A percentile compares a stretch with the other conserved stretches of the same genome.
These are phyloP conservation scores for Thalpophila matura DNA, from an alignment of 2,888 invertebrate species.

Conservation along the genomic window DNA sequence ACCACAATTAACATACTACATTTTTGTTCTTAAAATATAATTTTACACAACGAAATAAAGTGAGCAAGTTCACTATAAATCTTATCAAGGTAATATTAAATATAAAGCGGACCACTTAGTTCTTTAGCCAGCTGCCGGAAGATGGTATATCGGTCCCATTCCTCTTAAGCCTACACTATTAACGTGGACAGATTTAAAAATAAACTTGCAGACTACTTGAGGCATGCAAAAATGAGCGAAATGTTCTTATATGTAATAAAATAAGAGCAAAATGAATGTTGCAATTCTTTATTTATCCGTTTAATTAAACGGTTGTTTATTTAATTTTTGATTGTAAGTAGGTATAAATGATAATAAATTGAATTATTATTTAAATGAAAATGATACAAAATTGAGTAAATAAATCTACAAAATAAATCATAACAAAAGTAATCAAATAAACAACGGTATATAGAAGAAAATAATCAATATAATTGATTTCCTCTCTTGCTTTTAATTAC, in stretches of 20 bases:
- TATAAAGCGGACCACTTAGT: conserved; percentile 60
- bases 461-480: conserved; percentile 55
- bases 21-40: conserved; percentile 36
- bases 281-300: conserved; percentile 24
- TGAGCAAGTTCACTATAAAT: conserved; percentile 53
- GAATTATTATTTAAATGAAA: conserved; percentile 11
- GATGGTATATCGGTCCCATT: conserved; percentile 51
- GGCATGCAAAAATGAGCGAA: conserved; percentile 48
- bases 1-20: conserved; percentile 47
- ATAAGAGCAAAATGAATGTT: conserved; percentile 21
- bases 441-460: conserved; percentile 49
- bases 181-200: conserved; percentile 69
- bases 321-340: conserved; percentile 10
- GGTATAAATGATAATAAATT: conserved; percentile 19
- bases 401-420: conserved; percentile 38
- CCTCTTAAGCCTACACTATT: conserved; percentile 62
- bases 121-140: conserved; percentile 64
- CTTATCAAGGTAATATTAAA: conserved; percentile 56
- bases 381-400: conserved; percentile 32
- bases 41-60: conserved; percentile 26
- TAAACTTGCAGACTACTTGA: conserved; percentile 56
- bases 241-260: conserved; percentile 27
- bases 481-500: conserved; percentile 58
- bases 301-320: conserved; percentile 11
- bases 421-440: conserved; percentile 39